These are phyloP conservation scores for Venusia cambrica DNA, from an alignment of 2,888 invertebrate species.

Conservation along the genomic window DNA sequence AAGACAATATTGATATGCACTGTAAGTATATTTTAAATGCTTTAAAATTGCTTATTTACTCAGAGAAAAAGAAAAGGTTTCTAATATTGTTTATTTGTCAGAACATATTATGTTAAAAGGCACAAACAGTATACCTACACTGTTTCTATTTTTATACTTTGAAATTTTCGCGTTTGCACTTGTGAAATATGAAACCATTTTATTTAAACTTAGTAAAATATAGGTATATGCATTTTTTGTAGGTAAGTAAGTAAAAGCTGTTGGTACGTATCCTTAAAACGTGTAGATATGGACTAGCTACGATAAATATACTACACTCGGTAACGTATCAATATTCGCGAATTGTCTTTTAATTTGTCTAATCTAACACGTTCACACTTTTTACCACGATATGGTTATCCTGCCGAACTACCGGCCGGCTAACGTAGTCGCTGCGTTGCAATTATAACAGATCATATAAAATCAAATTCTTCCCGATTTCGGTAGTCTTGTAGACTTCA, in stretches of 20 bases:
- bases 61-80: slow-evolving; percentile 7
- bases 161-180: too few relatives aligned
- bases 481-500: too few relatives aligned
- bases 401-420: slow-evolving; percentile 19
- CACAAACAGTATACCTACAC: too few relatives aligned
- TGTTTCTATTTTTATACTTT: too few relatives aligned
- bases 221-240: too few relatives aligned
- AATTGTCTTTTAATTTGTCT: slow-evolving; percentile 45
- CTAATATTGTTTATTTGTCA: too few relatives aligned
- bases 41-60: slow-evolving; percentile 12
- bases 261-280: slow-evolving; percentile 42
- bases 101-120: too few relatives aligned
- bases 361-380: slow-evolving; percentile 39
- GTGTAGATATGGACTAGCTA: slow-evolving; percentile 54
- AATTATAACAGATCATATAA: too few relatives aligned
- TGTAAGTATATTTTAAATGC: slow-evolving; percentile 60
- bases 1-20: slow-evolving; percentile 68
- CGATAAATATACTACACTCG: slow-evolving; percentile 23
- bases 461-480: too few relatives aligned
- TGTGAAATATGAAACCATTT: too few relatives aligned
- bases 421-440: too few relatives aligned
- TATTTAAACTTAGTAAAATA: too few relatives aligned
- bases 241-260: slow-evolving; percentile 32
- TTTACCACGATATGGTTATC: slow-evolving; percentile 55
- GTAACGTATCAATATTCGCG: slow-evolving; percentile 17